Base-by-base conservation (phyloP, 2,888 invertebrate species). In the Panzeria rudis region DNA sequence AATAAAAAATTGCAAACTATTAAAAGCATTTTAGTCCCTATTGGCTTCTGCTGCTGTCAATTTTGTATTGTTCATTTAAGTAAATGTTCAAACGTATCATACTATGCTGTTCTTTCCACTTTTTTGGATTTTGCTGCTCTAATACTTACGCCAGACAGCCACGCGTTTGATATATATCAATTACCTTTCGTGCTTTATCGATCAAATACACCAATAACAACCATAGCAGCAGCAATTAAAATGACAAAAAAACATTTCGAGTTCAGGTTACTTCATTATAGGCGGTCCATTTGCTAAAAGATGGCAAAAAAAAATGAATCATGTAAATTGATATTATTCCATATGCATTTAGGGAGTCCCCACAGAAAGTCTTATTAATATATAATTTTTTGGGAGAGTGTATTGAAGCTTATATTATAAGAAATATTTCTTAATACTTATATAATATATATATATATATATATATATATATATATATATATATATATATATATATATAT, bases 111-210 rank as follows among this genome's bases (percentile, higher is more conserved):
- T 59, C 47, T 44, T 56, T 59, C 47, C 13, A 20, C 11, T 44
- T 75, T 54, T 76, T 47, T 64, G 38, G 29, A 35, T 38, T 23
- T 32, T 20, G 9, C 41, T 52, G 13, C 13, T 64, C 44, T 75
- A 66, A 76, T 83, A 68, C 47, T 38, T 7, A 15, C 35, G 11
- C 73, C 62, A 47, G 59, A 82, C 82, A 71, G 84, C 84, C 84
- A 85, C 84, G 84, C 84, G 84, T 82, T 82, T 69, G 69, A 38
- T 47, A 50, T 85, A 85, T 85, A 56, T n/a, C 69, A 52, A 78
- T 85, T 78, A 73, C 84, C 35, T 62, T 75, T 73, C 59, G 73
- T 82, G 54, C 47, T 61, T 84, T 77, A 68, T 77, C 81, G 66
- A 68, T 72, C 32, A 64, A 71, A 69, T 69, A 25, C 7, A n/a